phyloP scores from a whole-genome alignment of 2,797 vertebrate species.

The Anas bahamensis region DNA sequence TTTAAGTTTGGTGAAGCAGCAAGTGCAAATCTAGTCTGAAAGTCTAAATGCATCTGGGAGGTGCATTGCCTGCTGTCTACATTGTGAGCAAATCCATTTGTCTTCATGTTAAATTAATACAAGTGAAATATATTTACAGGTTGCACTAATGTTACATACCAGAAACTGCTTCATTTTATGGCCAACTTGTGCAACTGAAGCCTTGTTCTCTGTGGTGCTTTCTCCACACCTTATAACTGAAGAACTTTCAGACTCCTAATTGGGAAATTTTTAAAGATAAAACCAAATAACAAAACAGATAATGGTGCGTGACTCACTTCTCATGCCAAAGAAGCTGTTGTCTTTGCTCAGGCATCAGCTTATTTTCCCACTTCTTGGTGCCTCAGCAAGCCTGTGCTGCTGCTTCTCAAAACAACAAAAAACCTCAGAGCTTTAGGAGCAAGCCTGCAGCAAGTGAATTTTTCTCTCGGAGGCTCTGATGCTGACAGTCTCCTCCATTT shows the following conservation, averaged over 20 bases:
- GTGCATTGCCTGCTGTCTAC: background rate
- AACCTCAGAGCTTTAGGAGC: background rate
- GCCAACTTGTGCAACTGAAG: background rate
- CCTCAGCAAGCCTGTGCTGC: constrained; percentile 1
- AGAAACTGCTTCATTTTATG: background rate
- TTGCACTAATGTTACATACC: background rate
- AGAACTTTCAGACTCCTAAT: background rate
- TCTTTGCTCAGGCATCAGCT: constrained; percentile 32
- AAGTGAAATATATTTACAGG: background rate
- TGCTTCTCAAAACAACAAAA: background rate
- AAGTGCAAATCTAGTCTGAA: background rate
- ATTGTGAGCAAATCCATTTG: background rate
- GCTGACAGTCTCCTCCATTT: background rate
- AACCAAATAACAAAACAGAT: background rate
- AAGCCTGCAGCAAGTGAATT: background rate
- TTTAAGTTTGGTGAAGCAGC: background rate
- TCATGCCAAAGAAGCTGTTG: constrained; percentile 43
- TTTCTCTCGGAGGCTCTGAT: background rate
- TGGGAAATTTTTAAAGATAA: background rate
- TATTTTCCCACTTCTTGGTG: background rate
- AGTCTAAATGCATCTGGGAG: background rate
- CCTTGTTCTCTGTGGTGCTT: background rate
- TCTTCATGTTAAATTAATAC: background rate
- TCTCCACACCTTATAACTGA: background rate
- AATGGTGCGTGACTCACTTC: background rate